A percentile compares a stretch with the other conserved stretches of the same genome.
phyloP scores from a whole-genome alignment of 2,888 invertebrate genomes.

The Agonopterix subpropinquella region DNA sequence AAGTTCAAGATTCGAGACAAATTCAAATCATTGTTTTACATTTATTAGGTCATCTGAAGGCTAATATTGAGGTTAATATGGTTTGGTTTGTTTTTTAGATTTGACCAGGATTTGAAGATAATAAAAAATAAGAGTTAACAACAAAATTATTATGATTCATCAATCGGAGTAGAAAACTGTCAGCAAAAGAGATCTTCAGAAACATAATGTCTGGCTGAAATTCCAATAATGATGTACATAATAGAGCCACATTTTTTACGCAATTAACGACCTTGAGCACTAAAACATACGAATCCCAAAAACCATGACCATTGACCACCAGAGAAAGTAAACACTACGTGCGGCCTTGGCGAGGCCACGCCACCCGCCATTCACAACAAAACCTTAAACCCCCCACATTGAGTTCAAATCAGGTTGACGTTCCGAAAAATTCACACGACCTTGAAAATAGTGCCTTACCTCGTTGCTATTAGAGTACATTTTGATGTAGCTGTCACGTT shows the following conservation, averaged over 20 bases:
- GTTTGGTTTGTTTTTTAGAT: too few species aligned
- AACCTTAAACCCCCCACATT: not conserved
- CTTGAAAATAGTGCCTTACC: slow-evolving; percentile 30
- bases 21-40: too few species aligned
- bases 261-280: not conserved
- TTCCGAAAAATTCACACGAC: not conserved
- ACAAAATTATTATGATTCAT: too few species aligned
- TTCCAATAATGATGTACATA: too few species aligned
- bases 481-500: slow-evolving; percentile 7
- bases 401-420: slow-evolving; percentile 1
- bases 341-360: slow-evolving; percentile 63
- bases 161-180: too few species aligned
- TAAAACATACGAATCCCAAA: slow-evolving; percentile 22
- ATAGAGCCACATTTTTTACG: not conserved
- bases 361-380: slow-evolving; percentile 3
- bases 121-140: too few species aligned
- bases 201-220: too few species aligned
- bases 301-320: slow-evolving; percentile 60
- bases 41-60: too few species aligned
- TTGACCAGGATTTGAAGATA: too few species aligned
- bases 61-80: too few species aligned
- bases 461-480: slow-evolving; percentile 27
- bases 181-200: too few species aligned
- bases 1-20: too few species aligned
- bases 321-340: slow-evolving; percentile 64